Percentiles rank a stretch among this genome's conserved stretches.
These are phyloP conservation scores for Bimastos eiseni DNA, from an alignment of 2,888 invertebrate species.

Conservation along the genomic window DNA sequence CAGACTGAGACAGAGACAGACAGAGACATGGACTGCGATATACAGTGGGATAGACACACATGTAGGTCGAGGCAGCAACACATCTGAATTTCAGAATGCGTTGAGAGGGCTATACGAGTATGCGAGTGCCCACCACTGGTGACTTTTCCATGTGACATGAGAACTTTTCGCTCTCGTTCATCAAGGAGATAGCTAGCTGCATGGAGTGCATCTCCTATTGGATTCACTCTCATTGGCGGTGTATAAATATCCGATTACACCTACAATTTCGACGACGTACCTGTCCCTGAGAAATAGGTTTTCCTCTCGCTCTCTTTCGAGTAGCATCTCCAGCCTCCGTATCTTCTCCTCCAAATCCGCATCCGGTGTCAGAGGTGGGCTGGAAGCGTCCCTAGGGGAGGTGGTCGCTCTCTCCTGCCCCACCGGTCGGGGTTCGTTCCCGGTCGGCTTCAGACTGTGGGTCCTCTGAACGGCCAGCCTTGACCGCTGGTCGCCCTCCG, in stretches of 20 bases:
- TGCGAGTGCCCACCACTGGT: background rate
- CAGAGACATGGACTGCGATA: background rate
- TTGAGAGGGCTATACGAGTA: too few species aligned
- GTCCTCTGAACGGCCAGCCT: background rate
- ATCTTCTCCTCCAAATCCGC: background rate
- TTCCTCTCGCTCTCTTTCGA: background rate
- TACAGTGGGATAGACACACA: too few species aligned
- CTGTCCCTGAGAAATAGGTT: slow-evolving; percentile 8
- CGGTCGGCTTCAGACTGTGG: background rate
- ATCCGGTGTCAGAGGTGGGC: background rate
- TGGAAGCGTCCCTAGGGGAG: background rate
- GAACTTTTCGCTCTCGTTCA: background rate
- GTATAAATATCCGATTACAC: background rate
- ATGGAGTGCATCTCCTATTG: too few species aligned
- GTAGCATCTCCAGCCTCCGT: background rate
- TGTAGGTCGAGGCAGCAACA: too few species aligned
- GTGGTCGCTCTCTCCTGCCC: background rate
- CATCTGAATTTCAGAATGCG: background rate
- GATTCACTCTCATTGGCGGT: too few species aligned
- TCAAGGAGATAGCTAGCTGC: background rate
- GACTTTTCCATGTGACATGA: background rate
- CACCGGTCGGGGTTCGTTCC: background rate
- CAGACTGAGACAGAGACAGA: background rate
- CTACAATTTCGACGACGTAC: background rate
- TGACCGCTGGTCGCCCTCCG: background rate